These are phyloP conservation scores for Gallinago solitaria DNA, from an alignment of 2,797 vertebrate species.

Conservation along the genomic window DNA sequence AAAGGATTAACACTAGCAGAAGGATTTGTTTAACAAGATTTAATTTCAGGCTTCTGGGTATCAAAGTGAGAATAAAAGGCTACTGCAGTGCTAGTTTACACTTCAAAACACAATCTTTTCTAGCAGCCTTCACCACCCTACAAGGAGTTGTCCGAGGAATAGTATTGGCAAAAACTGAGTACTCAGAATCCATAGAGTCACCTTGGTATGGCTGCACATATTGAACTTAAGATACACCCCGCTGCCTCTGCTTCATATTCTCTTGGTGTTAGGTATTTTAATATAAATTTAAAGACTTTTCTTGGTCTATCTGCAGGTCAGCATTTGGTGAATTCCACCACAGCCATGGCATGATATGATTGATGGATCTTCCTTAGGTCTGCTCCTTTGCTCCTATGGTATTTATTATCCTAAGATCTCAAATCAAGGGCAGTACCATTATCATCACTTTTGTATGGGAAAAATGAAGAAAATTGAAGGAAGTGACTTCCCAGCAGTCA, in stretches of 20 bases:
- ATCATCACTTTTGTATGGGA: neutral
- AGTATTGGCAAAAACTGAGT: neutral
- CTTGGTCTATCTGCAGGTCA: neutral
- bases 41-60: neutral
- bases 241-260: neutral
- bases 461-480: neutral
- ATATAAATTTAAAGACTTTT: neutral
- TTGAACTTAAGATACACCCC: neutral
- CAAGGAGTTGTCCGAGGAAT: neutral
- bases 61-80: neutral
- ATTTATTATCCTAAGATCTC: neutral
- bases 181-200: rapidly evolving
- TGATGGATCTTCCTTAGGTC: neutral
- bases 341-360: neutral
- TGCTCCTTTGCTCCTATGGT: neutral
- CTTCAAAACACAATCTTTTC: neutral
- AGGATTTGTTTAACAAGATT: neutral
- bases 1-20: neutral
- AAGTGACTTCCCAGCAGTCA: neutral
- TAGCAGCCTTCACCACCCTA: neutral
- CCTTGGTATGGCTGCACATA: neutral
- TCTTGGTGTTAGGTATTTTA: neutral
- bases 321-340: neutral
- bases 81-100: neutral
- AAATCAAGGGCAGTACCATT: neutral